Conservation (phyloP, 2,113 vertebrate genomes). For the Gopherus evgoodei region DNA sequence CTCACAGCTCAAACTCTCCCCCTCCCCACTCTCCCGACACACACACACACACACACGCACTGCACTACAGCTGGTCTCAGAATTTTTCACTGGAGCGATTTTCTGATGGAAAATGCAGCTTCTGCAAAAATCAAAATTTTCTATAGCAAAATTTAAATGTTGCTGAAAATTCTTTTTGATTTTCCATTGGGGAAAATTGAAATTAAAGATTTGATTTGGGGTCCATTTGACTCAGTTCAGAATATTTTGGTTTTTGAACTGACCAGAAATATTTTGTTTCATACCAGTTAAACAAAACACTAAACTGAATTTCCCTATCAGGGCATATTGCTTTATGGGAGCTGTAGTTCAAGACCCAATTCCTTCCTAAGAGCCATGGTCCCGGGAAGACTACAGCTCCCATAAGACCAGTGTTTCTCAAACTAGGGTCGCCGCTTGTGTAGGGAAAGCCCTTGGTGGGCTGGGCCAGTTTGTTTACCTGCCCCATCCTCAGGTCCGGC, state of each 20-base stretch:
- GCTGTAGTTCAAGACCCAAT: not conserved
- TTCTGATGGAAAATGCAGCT: not conserved
- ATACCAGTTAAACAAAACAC: not conserved
- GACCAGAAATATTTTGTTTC: not conserved
- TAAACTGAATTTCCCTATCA: not conserved
- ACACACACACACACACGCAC: not conserved
- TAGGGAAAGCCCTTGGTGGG: no score
- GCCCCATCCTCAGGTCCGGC: no score
- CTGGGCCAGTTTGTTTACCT: no score
- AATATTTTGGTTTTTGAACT: not conserved
- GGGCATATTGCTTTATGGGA: not conserved
- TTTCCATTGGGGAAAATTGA: not conserved
- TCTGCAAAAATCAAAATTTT: not conserved
- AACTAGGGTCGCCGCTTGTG: no score
- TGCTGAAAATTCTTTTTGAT: constrained; percentile 1
- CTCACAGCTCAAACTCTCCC: not conserved
- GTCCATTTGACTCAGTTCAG: not conserved
- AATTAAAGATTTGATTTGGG: not conserved
- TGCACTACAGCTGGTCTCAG: not conserved
- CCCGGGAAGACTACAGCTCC: not conserved
- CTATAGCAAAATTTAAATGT: not conserved
- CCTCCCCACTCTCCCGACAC: no score
- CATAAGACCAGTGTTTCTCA: not conserved
- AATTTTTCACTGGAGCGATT: not conserved
- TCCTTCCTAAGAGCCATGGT: not conserved